These are phyloP conservation scores for Pomacea canaliculata DNA, from an alignment of 2,888 invertebrate species.

Conservation along the genomic window DNA sequence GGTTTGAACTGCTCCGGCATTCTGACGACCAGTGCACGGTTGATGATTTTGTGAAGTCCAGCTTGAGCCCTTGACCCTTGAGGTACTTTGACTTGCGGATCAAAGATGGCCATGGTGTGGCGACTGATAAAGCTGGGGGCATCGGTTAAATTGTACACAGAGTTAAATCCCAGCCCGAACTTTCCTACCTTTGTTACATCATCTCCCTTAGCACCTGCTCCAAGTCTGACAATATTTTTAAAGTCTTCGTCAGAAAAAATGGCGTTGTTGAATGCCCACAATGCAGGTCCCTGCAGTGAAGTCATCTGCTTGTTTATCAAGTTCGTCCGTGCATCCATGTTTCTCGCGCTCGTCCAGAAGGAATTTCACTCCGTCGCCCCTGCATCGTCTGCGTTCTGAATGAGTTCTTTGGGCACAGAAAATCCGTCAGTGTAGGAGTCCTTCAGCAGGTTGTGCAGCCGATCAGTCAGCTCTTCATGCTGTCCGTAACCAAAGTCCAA, in stretches of 20 bases:
- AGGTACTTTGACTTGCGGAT: slow-evolving; percentile 61
- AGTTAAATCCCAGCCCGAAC: slow-evolving; percentile 65
- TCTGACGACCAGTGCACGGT: slow-evolving; percentile 35
- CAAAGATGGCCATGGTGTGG: slow-evolving; percentile 62
- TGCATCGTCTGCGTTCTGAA: slow-evolving; percentile 65
- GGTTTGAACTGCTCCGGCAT: slow-evolving; percentile 55
- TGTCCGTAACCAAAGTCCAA: slow-evolving; percentile 51
- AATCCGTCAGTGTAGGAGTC: slow-evolving; percentile 59
- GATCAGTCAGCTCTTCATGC: slow-evolving; percentile 51
- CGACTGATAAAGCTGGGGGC: slow-evolving; percentile 64
- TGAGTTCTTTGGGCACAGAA: slow-evolving; percentile 61
- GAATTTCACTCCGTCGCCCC: slow-evolving; percentile 55
- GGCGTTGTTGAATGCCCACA: slow-evolving; percentile 60
- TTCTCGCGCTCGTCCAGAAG: slow-evolving; percentile 57
- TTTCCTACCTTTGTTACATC: slow-evolving; percentile 56
- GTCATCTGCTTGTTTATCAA: slow-evolving; percentile 49
- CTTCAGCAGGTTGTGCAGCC: slow-evolving; percentile 49
- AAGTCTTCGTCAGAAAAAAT: slow-evolving; percentile 55
- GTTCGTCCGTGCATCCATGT: slow-evolving; percentile 38
- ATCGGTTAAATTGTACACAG: slow-evolving; percentile 66
- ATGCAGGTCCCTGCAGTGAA: slow-evolving; percentile 57
- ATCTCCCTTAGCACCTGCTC: slow-evolving; percentile 56
- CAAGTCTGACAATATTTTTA: slow-evolving; percentile 52
- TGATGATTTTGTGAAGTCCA: slow-evolving; percentile 39
- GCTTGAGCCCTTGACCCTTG: slow-evolving; percentile 49